Percentiles rank a stretch among this genome's conserved stretches.
Evolutionary conservation across 2,113 vertebrate genomes (phyloP).

Genomic region (Toxotes jaculatrix): DNA sequence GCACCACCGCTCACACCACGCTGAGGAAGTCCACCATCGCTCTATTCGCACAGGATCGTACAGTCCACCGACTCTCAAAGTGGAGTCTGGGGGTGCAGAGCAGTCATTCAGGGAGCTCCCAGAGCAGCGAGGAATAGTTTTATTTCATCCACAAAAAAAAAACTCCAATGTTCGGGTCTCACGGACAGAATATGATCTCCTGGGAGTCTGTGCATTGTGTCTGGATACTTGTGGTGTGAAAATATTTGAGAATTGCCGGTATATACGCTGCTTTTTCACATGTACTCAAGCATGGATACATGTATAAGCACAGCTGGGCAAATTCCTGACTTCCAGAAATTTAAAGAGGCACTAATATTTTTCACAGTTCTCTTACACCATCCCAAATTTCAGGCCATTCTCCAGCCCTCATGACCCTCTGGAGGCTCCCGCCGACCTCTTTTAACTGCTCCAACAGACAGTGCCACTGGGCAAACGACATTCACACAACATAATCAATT

Average conservation of each 20-base stretch:
- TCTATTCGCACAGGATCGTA: slow-evolving; percentile 25
- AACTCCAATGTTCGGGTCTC: neutral
- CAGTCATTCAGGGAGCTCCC: slow-evolving; percentile 49
- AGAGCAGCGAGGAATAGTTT: slow-evolving; percentile 11
- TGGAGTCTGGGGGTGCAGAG: slow-evolving; percentile 26
- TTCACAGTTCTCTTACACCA: neutral
- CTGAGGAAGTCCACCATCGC: slow-evolving; percentile 63
- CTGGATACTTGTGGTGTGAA: slow-evolving; percentile 9
- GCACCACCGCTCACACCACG: slow-evolving; percentile 58
- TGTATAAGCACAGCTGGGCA: neutral
- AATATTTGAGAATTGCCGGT: neutral
- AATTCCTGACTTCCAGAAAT: neutral
- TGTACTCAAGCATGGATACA: neutral
- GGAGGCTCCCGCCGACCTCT: slow-evolving; percentile 25
- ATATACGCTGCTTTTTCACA: slow-evolving; percentile 1
- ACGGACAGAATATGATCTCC: neutral
- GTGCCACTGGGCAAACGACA: slow-evolving; percentile 19
- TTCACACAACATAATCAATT: slow-evolving; percentile 35
- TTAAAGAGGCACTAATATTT: neutral
- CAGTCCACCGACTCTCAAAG: slow-evolving; percentile 37
- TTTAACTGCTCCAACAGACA: neutral
- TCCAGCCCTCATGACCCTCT: slow-evolving; percentile 18
- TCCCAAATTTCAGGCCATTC: slow-evolving; percentile 24
- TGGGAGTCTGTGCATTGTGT: slow-evolving; percentile 19
- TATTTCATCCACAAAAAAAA: neutral